These are phyloP conservation scores for Tetramorium parvispinum DNA, from an alignment of 1,140 invertebrate species.

Conservation along the genomic window DNA sequence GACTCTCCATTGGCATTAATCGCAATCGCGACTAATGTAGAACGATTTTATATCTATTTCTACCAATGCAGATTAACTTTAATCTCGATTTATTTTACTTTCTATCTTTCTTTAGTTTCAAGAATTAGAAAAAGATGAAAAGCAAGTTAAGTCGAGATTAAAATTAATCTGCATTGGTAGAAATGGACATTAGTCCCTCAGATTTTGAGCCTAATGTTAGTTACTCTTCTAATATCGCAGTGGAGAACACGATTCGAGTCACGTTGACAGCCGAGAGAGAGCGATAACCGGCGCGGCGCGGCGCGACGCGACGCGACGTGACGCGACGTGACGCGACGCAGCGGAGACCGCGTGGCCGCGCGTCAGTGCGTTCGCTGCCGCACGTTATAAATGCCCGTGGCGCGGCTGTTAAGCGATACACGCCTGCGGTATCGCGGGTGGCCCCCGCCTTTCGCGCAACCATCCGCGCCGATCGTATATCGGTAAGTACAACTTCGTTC, in stretches of 20 bases:
- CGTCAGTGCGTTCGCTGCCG: neutral
- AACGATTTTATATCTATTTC: too few species aligned
- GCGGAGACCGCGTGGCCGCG: neutral
- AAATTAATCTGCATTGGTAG: too few species aligned
- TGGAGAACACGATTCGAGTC: neutral
- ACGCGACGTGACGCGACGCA: neutral
- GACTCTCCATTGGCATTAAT: too few species aligned
- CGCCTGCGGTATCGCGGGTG: constrained; percentile 81
- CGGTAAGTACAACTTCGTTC: constrained; percentile 83
- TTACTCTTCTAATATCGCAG: neutral
- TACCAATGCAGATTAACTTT: too few species aligned
- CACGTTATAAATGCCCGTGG: constrained; percentile 79
- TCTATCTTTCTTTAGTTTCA: too few species aligned
- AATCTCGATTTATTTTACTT: too few species aligned
- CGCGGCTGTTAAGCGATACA: constrained; percentile 76
- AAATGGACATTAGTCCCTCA: too few species aligned
- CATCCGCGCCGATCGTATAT: constrained; percentile 82
- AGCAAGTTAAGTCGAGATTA: too few species aligned
- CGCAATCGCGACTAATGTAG: too few species aligned
- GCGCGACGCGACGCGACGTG: constrained; percentile 11
- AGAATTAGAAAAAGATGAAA: too few species aligned
- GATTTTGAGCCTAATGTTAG: neutral
- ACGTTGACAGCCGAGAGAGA: neutral
- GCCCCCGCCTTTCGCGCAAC: constrained; percentile 77
- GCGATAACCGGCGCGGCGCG: neutral